Conservation (phyloP, 1,140 invertebrate species). For the Drosophila chauvacae region DNA sequence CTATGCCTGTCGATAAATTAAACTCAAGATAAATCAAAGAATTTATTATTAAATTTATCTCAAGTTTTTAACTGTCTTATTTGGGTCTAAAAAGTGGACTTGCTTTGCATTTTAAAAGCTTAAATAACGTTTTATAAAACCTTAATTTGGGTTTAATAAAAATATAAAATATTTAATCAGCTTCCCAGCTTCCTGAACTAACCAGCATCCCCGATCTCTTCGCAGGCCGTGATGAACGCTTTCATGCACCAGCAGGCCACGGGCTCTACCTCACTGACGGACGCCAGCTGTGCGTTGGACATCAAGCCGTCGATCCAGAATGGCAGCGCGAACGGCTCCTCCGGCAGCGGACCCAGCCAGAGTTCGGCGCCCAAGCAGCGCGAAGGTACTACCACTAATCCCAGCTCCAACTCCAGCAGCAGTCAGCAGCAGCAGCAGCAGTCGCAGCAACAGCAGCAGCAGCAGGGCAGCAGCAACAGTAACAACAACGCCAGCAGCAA, state of each 20-base stretch:
- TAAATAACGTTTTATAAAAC: no score
- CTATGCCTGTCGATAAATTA: no score
- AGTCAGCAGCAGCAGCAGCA: conserved; percentile 54
- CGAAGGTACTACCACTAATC: conserved; percentile 86
- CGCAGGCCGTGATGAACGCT: conserved; percentile 83
- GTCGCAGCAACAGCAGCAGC: conserved; percentile 60
- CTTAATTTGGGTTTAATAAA: background rate
- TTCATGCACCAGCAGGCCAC: conserved; percentile 85
- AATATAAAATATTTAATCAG: background rate
- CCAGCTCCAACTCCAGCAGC: conserved; percentile 73
- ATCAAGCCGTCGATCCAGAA: conserved; percentile 89
- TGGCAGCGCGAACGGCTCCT: conserved; percentile 82
- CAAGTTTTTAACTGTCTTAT: no score
- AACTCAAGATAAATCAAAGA: no score
- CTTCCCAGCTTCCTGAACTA: background rate
- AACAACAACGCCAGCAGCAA: conserved; percentile 66
- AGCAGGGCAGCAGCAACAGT: conserved; percentile 74
- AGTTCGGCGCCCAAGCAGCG: conserved; percentile 88
- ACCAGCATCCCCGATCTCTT: conserved; percentile 1
- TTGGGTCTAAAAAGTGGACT: no score
- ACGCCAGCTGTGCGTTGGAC: conserved; percentile 88
- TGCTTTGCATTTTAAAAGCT: no score
- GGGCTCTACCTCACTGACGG: conserved; percentile 85
- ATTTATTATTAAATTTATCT: no score
- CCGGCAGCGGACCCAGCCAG: conserved; percentile 58